Evolutionary conservation across 2,113 vertebrate species (phyloP).

Genomic region (Aldabrachelys gigantea): DNA sequence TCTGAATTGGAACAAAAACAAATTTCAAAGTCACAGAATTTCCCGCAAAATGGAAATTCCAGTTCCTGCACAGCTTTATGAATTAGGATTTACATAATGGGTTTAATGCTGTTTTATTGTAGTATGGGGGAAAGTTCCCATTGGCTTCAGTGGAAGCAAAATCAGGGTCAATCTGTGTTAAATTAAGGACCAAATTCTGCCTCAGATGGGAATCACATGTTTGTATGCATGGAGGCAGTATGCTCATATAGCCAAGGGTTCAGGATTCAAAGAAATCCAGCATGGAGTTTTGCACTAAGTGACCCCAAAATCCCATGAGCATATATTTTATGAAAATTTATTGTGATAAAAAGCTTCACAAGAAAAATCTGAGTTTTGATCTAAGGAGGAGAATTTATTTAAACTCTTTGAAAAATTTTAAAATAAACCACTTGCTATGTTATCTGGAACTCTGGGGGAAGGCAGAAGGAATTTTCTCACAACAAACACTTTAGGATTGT

Average conservation of each 20-base stretch:
- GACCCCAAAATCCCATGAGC: neutral
- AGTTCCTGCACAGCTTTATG: neutral
- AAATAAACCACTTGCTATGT: neutral
- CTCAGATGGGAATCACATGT: neutral
- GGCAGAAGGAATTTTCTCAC: constrained; percentile 43
- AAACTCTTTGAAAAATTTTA: neutral
- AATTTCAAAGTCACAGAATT: neutral
- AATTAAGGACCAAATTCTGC: neutral
- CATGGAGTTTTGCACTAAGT: neutral
- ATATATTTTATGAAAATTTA: neutral
- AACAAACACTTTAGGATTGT: constrained; percentile 46
- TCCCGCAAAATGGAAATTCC: neutral
- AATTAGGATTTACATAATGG: neutral
- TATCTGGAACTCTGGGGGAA: neutral
- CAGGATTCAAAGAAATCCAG: neutral
- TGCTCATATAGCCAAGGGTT: neutral
- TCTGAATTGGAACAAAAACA: neutral
- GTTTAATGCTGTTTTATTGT: neutral
- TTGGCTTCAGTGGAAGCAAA: neutral
- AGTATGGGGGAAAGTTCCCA: neutral
- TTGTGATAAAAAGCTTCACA: neutral
- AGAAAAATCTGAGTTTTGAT: neutral
- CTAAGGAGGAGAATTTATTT: neutral
- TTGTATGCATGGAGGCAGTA: neutral
- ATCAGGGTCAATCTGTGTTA: neutral